Conservation (phyloP, 2,888 invertebrate species). For the Cremastobaeus sp. region DNA sequence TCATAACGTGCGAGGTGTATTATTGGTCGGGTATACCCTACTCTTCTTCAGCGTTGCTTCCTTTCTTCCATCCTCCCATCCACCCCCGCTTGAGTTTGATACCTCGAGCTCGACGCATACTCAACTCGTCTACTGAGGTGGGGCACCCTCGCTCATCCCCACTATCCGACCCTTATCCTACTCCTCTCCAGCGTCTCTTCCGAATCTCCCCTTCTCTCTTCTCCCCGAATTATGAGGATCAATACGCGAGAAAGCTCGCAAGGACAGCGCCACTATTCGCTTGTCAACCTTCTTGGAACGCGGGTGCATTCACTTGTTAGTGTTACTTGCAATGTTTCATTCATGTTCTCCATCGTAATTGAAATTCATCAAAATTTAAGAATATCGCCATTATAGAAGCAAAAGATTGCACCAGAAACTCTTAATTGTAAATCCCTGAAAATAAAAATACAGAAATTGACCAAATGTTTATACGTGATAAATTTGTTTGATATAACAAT, state of each 20-base stretch:
- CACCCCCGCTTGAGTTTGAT: constrained; percentile 64
- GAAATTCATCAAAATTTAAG: too few species aligned
- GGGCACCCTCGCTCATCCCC: constrained; percentile 66
- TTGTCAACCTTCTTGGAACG: constrained; percentile 72
- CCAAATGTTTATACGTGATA: too few species aligned
- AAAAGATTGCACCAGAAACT: too few species aligned
- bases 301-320: constrained; percentile 61
- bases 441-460: too few species aligned
- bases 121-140: constrained; percentile 69
- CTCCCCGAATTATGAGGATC: constrained; percentile 78
- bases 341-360: background rate
- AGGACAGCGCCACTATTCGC: constrained; percentile 75
- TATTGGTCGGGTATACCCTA: constrained; percentile 75
- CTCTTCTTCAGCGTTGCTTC: constrained; percentile 69
- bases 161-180: constrained; percentile 57
- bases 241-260: constrained; percentile 77
- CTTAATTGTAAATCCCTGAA: too few species aligned
- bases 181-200: constrained; percentile 60
- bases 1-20: constrained; percentile 77
- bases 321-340: constrained; percentile 4
- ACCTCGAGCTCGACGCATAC: constrained; percentile 68
- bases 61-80: constrained; percentile 68
- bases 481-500: constrained; percentile 17
- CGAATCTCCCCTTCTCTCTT: constrained; percentile 58
- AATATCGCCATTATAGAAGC: too few species aligned